Conservation (phyloP, 2,888 invertebrate species). For the Drosophila affinis region DNA sequence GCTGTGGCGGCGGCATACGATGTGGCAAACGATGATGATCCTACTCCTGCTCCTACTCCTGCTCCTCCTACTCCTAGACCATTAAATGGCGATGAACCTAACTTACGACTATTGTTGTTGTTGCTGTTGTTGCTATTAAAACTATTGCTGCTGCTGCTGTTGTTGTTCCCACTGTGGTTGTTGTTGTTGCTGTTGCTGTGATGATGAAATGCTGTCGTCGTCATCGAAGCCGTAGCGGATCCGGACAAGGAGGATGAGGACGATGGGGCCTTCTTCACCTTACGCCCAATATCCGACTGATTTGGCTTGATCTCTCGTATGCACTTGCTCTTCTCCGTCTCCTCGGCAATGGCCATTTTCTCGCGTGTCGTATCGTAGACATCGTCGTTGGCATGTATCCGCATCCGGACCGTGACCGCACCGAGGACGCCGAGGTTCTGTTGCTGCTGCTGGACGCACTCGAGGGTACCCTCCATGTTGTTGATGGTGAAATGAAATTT, state of each 20-base stretch:
- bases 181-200: constrained; percentile 57
- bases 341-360: constrained; percentile 95
- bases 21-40: constrained; percentile 14
- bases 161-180: constrained; percentile 41
- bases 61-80: constrained; percentile 60
- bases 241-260: constrained; percentile 7
- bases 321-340: constrained; percentile 96
- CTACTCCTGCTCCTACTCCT: constrained; percentile 55
- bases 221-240: constrained; percentile 23
- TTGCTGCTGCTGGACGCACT: constrained; percentile 91
- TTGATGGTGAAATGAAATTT: constrained; percentile 85
- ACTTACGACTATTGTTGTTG: constrained; percentile 82
- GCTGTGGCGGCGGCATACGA: constrained; percentile 46
- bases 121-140: constrained; percentile 81
- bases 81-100: constrained; percentile 78
- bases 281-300: constrained; percentile 94
- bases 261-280: constrained; percentile 88
- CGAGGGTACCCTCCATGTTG: constrained; percentile 94
- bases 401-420: constrained; percentile 93
- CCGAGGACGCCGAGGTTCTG: constrained; percentile 92
- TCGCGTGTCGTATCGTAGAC: constrained; percentile 96
- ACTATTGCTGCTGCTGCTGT: constrained; percentile 60
- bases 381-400: constrained; percentile 97
- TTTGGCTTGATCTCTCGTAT: constrained; percentile 97
- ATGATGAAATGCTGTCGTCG: constrained; percentile 52